Percentiles rank a stretch among this genome's conserved stretches.
Evolutionary conservation across 1,140 invertebrate species (phyloP).

Genomic region (Parasteatoda tepidariorum): DNA sequence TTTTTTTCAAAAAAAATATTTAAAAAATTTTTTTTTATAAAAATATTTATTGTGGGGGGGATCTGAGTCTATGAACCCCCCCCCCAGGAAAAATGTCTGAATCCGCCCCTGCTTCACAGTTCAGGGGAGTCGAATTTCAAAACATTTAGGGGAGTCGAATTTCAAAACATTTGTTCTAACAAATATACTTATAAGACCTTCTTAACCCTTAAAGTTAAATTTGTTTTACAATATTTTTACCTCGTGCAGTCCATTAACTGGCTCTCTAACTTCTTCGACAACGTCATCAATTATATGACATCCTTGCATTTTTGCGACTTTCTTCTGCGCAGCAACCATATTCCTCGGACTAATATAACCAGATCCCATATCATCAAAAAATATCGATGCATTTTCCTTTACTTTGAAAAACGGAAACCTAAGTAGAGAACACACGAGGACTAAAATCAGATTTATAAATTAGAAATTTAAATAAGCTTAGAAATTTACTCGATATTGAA

Average conservation of each 20-base stretch:
- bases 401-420: constrained; percentile 33
- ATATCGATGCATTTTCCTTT: background rate
- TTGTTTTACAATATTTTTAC: background rate
- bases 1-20: no score
- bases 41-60: no score
- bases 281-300: constrained; percentile 23
- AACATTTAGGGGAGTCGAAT: no score
- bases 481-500: background rate
- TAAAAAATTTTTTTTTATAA: no score
- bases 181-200: background rate
- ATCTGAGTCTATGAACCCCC: no score
- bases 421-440: no score
- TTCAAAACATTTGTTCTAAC: no score
- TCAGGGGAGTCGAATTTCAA: no score
- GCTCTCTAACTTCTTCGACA: constrained; percentile 15
- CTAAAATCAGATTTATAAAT: background rate
- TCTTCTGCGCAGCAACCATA: constrained; percentile 29
- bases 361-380: constrained; percentile 16
- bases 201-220: background rate
- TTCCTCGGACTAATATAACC: constrained; percentile 24
- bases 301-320: constrained; percentile 11
- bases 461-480: background rate
- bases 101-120: no score
- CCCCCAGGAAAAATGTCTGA: no score
- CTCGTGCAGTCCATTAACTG: background rate